A percentile compares a stretch with the other conserved stretches of the same genome.
phyloP scores from a whole-genome alignment of 2,888 invertebrate species.

The Philereme transversata region DNA sequence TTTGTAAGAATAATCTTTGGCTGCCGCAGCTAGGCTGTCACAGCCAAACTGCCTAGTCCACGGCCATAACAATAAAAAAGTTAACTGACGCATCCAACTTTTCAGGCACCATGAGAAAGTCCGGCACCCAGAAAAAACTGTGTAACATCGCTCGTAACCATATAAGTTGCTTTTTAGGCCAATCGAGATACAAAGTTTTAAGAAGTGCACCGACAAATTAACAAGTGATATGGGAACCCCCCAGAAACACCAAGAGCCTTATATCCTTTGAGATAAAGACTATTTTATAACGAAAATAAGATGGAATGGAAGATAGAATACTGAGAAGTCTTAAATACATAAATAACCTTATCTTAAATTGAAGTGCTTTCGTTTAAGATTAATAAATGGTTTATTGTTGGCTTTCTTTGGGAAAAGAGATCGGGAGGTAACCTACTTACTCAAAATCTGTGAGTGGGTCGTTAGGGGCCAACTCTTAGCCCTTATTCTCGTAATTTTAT shows the following conservation, averaged over 20 bases:
- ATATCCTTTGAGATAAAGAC: conserved; percentile 12
- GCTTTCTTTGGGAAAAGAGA: conserved; percentile 35
- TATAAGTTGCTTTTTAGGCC: conserved; percentile 47
- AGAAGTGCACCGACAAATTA: conserved; percentile 63
- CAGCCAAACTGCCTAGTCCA: too few species aligned
- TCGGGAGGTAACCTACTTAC: conserved; percentile 23
- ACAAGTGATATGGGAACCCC: conserved; percentile 44
- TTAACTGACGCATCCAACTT: background rate
- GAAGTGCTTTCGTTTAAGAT: conserved; percentile 47
- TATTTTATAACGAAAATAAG: conserved; percentile 14
- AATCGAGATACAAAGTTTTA: conserved; percentile 56
- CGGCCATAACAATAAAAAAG: too few species aligned
- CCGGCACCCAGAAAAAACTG: background rate
- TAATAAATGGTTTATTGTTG: conserved; percentile 42
- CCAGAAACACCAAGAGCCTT: conserved; percentile 24
- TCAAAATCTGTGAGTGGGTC: background rate
- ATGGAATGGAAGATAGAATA: conserved; percentile 7
- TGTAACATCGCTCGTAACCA: conserved; percentile 37
- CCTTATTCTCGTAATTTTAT: too few species aligned
- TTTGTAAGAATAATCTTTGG: too few species aligned
- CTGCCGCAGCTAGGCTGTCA: too few species aligned
- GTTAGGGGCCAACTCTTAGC: too few species aligned
- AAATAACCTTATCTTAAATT: conserved; percentile 48
- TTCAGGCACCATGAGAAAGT: background rate
- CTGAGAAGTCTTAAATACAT: conserved; percentile 37